Conservation (phyloP, 30 jellyfish, hydroid and myxozoan species). For the Aurelia coerulea region DNA sequence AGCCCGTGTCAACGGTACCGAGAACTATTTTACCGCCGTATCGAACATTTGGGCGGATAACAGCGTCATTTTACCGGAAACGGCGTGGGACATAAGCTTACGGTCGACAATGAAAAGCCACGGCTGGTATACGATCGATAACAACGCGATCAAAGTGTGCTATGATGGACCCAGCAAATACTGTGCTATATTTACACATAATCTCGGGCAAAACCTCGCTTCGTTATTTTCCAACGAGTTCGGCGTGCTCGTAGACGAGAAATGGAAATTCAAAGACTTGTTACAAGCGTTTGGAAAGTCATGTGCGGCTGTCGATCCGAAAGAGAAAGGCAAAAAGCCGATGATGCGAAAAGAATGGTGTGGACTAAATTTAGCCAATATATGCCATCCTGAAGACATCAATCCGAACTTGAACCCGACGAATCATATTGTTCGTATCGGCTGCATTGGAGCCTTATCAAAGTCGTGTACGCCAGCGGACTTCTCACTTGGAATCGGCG, state of each 20-base stretch:
- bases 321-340: slow-evolving; percentile 9
- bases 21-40: slow-evolving; percentile 94
- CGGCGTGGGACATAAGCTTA: slow-evolving; percentile 80
- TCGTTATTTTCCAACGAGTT: slow-evolving; percentile 82
- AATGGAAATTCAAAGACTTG: slow-evolving; percentile 89
- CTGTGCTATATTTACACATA: slow-evolving; percentile 96
- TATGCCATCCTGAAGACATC: slow-evolving; percentile 97
- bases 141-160: slow-evolving; percentile 94
- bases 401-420: slow-evolving; percentile 98
- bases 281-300: slow-evolving; percentile 88
- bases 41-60: slow-evolving; percentile 98
- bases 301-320: slow-evolving; percentile 63
- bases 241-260: slow-evolving; percentile 90
- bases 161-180: slow-evolving; percentile 90
- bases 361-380: slow-evolving; percentile 94
- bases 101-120: slow-evolving; percentile 92
- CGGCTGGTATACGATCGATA: slow-evolving; percentile 89
- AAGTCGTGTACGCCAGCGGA: slow-evolving; percentile 98
- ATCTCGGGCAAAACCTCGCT: slow-evolving; percentile 83
- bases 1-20: slow-evolving; percentile 98
- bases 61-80: slow-evolving; percentile 89
- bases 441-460: slow-evolving; percentile 93
- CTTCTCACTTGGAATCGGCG: slow-evolving; percentile 91
- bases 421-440: slow-evolving; percentile 96
- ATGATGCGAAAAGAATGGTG: slow-evolving; percentile 89